phyloP scores from a whole-genome alignment of 2,888 invertebrate species.

The Cylindroiulus punctatus region DNA sequence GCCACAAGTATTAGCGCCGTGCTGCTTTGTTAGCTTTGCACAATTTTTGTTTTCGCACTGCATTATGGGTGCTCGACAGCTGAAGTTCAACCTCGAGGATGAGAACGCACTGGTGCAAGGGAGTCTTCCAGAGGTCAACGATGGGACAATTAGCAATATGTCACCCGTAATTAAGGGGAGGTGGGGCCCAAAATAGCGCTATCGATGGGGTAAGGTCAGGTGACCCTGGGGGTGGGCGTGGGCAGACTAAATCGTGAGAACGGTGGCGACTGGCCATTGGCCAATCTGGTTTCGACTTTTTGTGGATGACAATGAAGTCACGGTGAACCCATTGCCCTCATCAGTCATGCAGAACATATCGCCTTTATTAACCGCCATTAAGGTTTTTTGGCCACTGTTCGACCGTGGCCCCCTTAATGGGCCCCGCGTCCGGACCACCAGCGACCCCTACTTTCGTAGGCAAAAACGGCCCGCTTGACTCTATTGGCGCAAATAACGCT shows the following conservation, averaged over 20 bases:
- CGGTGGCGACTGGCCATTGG: constrained; percentile 1
- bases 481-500: constrained; percentile 27
- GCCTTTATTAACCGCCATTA: constrained; percentile 1
- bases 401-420: neutral
- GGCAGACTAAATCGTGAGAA: constrained; percentile 1
- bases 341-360: constrained; percentile 15
- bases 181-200: constrained; percentile 13
- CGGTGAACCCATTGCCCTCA: constrained; percentile 5
- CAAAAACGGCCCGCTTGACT: neutral
- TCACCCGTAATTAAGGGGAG: constrained; percentile 29
- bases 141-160: constrained; percentile 50
- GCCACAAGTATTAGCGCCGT: no score
- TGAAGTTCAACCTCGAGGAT: neutral
- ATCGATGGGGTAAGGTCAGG: constrained; percentile 30
- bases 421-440: neutral
- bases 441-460: constrained; percentile 10
- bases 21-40: no score
- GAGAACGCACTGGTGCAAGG: neutral
- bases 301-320: neutral
- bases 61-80: neutral
- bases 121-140: neutral
- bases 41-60: no score
- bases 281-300: neutral
- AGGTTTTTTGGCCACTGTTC: neutral
- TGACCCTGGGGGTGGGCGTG: neutral